Percentiles rank a stretch among this genome's conserved stretches.
Conservation (phyloP, 2,113 vertebrate genomes). For the Manacus vitellinus region DNA sequence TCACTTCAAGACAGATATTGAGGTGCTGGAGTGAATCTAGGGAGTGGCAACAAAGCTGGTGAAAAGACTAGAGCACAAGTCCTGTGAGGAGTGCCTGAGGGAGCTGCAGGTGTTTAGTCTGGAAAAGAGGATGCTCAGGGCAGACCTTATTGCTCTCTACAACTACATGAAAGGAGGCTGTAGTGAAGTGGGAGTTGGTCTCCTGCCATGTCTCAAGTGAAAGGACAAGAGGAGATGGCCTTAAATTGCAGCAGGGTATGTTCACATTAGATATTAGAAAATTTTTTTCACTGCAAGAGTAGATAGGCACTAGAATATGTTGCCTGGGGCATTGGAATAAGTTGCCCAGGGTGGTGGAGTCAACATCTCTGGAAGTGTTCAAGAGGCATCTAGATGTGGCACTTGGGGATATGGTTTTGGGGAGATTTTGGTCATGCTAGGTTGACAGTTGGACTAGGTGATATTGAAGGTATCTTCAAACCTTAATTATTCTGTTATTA, state of each 20-base stretch:
- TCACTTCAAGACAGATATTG: not conserved
- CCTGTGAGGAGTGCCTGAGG: not conserved
- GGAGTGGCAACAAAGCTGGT: not conserved
- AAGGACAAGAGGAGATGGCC: not conserved
- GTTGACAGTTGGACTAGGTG: not conserved
- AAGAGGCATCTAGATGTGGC: not conserved
- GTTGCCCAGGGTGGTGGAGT: not conserved
- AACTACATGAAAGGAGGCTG: not conserved
- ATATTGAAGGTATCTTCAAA: not conserved
- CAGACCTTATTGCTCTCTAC: not conserved
- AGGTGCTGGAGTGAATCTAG: not conserved
- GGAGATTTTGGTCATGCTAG: not conserved
- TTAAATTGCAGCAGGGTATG: not conserved
- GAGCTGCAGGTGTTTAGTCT: not conserved
- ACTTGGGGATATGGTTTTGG: not conserved
- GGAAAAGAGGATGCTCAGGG: not conserved
- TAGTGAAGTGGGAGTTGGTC: not conserved
- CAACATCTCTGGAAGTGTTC: not conserved
- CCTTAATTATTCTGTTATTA: not conserved
- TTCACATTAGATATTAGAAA: not conserved
- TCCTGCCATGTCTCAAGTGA: not conserved
- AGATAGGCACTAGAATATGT: not conserved
- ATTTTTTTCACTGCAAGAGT: not conserved
- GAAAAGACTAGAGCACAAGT: not conserved
- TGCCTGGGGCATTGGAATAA: not conserved